Evolutionary conservation across 2,113 vertebrate species (phyloP), one percentile per base, ranked within the genome.

Genomic region (Cyanocitta stelleri): DNA sequence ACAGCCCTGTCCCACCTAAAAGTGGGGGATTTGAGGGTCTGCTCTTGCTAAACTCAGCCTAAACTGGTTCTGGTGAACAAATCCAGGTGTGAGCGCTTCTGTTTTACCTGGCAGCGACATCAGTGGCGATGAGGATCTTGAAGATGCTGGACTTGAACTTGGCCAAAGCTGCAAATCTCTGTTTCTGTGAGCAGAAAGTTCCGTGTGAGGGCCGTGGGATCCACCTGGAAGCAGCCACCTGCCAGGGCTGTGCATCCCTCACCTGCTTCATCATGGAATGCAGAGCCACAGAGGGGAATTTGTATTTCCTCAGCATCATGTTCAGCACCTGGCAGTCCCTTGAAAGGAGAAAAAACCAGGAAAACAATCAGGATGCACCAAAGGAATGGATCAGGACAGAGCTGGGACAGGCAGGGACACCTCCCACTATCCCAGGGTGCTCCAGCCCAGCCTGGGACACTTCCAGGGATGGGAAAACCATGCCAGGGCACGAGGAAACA

Each of bases 201-300:
- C 11, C 10, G 9, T 2, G 6, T 56, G 7, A 46, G 92, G 32
- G 32, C 3, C 0, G 4, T 1, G 80, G 9, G 79, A 51, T 2
- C 5, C 71, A 3, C 2, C 52, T 6, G 51, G 62, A 12, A 46
- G 49, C 20, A 11, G 7, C 82, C 23, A 1, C 7, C 15, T 8
- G 52, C 43, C 41, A 17, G 23, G 12, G 6, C 46, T 2, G 16
- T 3, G 49, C 17, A 0, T 0, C 7, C 7, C 88, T 89, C 90
- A 99, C 99, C 98, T 99, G 99, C 51, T 99, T 99, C 99, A 99
- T 99, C 99, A 99, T 99, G 55, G 99, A 99, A 66, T 99, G 99
- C 73, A 99, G 97, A 1, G 98, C 98, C 48, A 99, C 98, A 0
- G 98, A 97, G 6, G 98, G 99, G 56, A 99, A 99, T 58, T 16